Conservation (phyloP, 1,140 invertebrate genomes). For the Thaumetopoea pityocampa region DNA sequence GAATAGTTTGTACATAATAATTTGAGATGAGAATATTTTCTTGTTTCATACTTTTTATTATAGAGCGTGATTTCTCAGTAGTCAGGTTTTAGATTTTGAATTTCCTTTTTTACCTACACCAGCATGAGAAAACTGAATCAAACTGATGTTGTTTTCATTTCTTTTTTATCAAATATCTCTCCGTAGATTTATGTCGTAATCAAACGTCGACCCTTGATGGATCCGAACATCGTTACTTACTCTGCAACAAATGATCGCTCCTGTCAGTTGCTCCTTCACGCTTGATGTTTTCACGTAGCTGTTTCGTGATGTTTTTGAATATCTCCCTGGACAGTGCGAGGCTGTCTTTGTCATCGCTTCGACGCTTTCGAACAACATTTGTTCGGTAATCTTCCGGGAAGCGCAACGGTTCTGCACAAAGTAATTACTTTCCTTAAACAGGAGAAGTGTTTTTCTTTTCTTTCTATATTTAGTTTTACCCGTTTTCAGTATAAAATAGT, state of each 20-base stretch:
- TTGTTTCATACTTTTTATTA: too few species aligned
- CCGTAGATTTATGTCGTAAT: too few species aligned
- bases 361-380: constrained; percentile 43
- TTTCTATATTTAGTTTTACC: neutral
- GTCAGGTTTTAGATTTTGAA: too few species aligned
- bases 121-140: too few species aligned
- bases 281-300: constrained; percentile 67
- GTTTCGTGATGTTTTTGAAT: constrained; percentile 74
- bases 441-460: constrained; percentile 1
- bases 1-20: too few species aligned
- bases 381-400: constrained; percentile 47
- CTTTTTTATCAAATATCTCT: too few species aligned
- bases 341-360: constrained; percentile 63
- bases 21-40: too few species aligned
- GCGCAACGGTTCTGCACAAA: constrained; percentile 49
- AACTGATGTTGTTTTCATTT: too few species aligned
- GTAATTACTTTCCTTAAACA: constrained; percentile 10
- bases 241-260: constrained; percentile 63
- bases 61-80: too few species aligned
- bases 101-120: too few species aligned
- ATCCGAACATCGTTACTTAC: constrained; percentile 41
- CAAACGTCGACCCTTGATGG: neutral
- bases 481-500: too few species aligned
- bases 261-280: constrained; percentile 60
- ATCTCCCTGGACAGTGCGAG: constrained; percentile 72